Base-by-base conservation (phyloP, 2,888 invertebrate species). In the Toxonevra muliebris region DNA sequence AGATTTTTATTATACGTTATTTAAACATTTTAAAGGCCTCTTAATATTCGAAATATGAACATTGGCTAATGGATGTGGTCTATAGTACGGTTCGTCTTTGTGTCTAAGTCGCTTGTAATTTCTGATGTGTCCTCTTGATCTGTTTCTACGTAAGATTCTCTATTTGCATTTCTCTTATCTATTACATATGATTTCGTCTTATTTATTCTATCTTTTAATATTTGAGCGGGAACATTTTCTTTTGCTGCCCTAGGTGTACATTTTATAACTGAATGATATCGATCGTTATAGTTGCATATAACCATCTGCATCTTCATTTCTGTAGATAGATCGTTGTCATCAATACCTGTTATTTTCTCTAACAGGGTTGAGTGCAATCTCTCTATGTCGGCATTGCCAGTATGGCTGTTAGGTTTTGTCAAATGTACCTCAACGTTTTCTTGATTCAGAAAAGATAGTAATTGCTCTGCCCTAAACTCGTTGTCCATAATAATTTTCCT, bases 21-120 rank as follows among this genome's bases (percentile, higher is more conserved):
- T n/a, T n/a, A n/a, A 15, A 15, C n/a, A 57, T 64, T 71, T 71
- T 40, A 66, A 53, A 30, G 65, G 68, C 68, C 68, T 15, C 68
- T 71, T 69, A 53, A 71, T 69, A 54, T 69, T 71, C 45, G 63
- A 61, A 41, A 41, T 50, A 68, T 68, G 69, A 12, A 70, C 66
- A 61, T 64, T 70, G 62, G n/a, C 15, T 12, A 72, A 53, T 17
- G 57, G 20, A 45, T 45, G 55, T 42, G 62, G 52, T 64, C 64
- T 68, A 62, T 62, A 70, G 19, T 67, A 66, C 12, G 65, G 55
- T 66, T 64, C 50, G 12, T 66, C 53, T 55, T 70, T 70, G 60
- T 71, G 65, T 43, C 66, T 45, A 13, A 68, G 43, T 61, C 65
- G 20, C 41, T 63, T 65, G 45, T 68, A 68, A 45, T 68, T 70